These are phyloP conservation scores for Wasmannia auropunctata DNA, from an alignment of 1,140 invertebrate genomes.

Conservation along the genomic window DNA sequence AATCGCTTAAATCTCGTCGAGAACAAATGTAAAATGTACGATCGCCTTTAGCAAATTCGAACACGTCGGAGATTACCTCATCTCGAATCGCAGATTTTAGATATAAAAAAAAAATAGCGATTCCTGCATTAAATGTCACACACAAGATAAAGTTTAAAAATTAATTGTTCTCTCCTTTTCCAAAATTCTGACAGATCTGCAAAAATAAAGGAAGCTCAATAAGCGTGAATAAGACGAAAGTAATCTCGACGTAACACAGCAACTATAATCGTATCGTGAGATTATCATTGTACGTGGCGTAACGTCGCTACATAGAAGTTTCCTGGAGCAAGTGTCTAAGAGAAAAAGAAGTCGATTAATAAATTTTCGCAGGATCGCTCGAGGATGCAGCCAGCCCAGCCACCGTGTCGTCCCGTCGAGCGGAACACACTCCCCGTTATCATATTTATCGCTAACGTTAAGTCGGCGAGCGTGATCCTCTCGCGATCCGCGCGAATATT, in stretches of 20 bases:
- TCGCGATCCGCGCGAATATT: constrained; percentile 47
- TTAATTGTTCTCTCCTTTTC: background rate
- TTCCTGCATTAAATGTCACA: background rate
- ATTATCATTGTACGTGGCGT: constrained; percentile 71
- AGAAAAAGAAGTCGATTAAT: constrained; percentile 71
- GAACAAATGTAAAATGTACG: background rate
- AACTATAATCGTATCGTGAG: constrained; percentile 13
- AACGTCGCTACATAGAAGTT: constrained; percentile 77
- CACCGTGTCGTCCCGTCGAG: background rate
- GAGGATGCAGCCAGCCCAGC: constrained; percentile 12
- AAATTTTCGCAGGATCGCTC: constrained; percentile 52
- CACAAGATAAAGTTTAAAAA: background rate
- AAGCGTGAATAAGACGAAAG: constrained; percentile 11
- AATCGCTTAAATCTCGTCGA: background rate
- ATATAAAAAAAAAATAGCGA: background rate
- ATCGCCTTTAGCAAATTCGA: constrained; percentile 22
- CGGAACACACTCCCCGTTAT: background rate
- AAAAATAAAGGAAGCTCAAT: background rate
- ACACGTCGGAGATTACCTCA: constrained; percentile 25
- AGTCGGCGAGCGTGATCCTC: constrained; percentile 48
- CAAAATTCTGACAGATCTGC: background rate
- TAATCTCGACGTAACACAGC: constrained; percentile 57
- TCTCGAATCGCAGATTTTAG: background rate
- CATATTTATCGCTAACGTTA: background rate
- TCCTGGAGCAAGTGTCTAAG: constrained; percentile 74